Percentiles rank a stretch among this genome's conserved stretches.
These are phyloP conservation scores for Crossaster papposus DNA, from an alignment of 53 echinoderm and acorn worm genomes.

Conservation along the genomic window DNA sequence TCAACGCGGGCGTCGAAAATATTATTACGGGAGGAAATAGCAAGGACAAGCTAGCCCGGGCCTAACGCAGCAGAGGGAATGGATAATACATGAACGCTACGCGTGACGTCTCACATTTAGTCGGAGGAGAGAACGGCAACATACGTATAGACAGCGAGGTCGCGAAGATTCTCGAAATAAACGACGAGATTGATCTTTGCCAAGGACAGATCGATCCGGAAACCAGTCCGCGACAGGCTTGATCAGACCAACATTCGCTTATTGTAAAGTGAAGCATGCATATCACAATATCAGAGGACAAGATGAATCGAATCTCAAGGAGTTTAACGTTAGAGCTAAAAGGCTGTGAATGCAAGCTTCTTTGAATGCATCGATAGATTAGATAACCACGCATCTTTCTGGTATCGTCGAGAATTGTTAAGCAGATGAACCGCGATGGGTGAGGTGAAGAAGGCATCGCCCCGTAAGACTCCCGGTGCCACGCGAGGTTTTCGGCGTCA, in stretches of 20 bases:
- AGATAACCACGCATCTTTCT: not conserved
- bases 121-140: not conserved
- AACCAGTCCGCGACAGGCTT: not conserved
- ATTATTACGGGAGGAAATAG: too few species aligned
- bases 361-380: not conserved
- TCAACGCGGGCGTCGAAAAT: too few species aligned
- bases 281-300: not conserved
- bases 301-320: too few species aligned
- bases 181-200: not conserved
- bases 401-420: not conserved
- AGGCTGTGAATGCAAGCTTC: not conserved
- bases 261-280: not conserved
- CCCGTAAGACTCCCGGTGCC: not conserved
- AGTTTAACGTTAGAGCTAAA: too few species aligned
- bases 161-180: not conserved
- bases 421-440: not conserved
- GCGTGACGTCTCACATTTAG: not conserved
- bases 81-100: not conserved
- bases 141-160: not conserved
- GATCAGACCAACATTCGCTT: not conserved
- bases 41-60: too few species aligned
- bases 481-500: constrained; percentile 23
- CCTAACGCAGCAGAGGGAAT: too few species aligned
- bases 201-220: not conserved
- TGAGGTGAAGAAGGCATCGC: not conserved